Evolutionary conservation across 2,888 invertebrate genomes (phyloP), one percentile per base, ranked within the genome.

Genomic region (Eilema depressum): DNA sequence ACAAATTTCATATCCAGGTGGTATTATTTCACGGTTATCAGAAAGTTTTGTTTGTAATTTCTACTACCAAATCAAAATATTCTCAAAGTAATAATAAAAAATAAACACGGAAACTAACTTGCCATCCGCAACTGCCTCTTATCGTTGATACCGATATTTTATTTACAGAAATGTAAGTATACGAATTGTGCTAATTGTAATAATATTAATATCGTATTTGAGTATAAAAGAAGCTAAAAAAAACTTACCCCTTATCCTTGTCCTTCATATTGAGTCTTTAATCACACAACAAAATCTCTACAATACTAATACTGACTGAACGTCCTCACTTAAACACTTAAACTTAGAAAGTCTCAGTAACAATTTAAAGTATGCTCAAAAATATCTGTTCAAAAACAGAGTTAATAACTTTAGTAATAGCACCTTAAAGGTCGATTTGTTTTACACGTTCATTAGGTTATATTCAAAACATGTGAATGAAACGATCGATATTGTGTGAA

Each of bases 401-500:
- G 17, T 33, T 56, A 67, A 76, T 68, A 67, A 67, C 71, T 64
- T 74, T 64, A 66, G 76, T 71, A 78, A 74, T 78, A 84, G 84
- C 84, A 84, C 82, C 79, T 76, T 75, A 76, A 78, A 80, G 83
- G 85, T 83, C 83, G 85, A 83, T 81, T 81, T 83, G 83, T 85
- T 86, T 81, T 75, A 72, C 70, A 74, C 62, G 72, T 81, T 82
- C 77, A 81, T 84, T 74, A 75, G 72, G 75, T 70, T 37, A 37
- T 66, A 63, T 79, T 85, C 80, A 87, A 88, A 90, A 88, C 87
- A 89, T 86, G 83, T 89, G 85, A 89, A 88, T 88, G 86, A 82
- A 83, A 74, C 88, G 85, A 90, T 90, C 88, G 77, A 85, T 81
- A 82, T 67, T 71, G 75, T 71, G 80, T 76, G 76, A 73, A 57